These are phyloP conservation scores for crab-eating macaque (Macaca fascicularis) DNA, from an alignment of 2,113 vertebrate species.

Conservation along the genomic window DNA sequence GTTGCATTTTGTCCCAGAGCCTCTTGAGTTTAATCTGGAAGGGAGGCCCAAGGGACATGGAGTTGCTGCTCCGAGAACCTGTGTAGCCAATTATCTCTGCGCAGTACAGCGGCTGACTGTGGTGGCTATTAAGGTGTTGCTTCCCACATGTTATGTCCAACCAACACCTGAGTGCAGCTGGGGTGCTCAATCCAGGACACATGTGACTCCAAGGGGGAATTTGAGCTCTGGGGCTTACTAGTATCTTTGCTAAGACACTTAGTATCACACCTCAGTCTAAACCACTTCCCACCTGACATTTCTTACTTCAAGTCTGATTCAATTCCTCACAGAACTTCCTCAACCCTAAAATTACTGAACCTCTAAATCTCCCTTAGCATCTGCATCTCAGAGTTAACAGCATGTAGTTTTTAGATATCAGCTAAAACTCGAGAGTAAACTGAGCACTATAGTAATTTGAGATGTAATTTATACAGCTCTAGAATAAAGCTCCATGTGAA, in stretches of 20 bases:
- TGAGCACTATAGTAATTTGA: no score
- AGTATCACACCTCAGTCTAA: not conserved
- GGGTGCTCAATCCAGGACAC: not conserved
- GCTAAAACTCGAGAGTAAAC: no score
- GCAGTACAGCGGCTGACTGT: not conserved
- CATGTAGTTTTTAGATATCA: no score
- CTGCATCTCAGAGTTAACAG: no score
- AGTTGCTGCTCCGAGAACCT: not conserved
- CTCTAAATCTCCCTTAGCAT: no score
- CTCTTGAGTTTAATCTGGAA: not conserved
- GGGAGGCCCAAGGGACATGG: not conserved
- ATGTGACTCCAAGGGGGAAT: not conserved
- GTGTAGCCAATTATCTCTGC: not conserved
- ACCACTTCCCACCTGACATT: not conserved
- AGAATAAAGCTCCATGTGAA: no score
- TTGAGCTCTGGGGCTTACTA: not conserved
- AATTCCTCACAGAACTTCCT: not conserved
- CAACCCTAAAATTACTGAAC: not conserved
- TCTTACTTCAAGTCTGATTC: not conserved
- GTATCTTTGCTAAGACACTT: not conserved
- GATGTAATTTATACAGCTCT: no score
- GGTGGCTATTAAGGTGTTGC: no score
- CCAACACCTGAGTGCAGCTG: fast-evolving
- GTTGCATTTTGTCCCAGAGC: not conserved
- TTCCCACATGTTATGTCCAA: not conserved